Evolutionary conservation across 2,113 vertebrate genomes (phyloP).

Genomic region (Mormyrus lacerda): DNA sequence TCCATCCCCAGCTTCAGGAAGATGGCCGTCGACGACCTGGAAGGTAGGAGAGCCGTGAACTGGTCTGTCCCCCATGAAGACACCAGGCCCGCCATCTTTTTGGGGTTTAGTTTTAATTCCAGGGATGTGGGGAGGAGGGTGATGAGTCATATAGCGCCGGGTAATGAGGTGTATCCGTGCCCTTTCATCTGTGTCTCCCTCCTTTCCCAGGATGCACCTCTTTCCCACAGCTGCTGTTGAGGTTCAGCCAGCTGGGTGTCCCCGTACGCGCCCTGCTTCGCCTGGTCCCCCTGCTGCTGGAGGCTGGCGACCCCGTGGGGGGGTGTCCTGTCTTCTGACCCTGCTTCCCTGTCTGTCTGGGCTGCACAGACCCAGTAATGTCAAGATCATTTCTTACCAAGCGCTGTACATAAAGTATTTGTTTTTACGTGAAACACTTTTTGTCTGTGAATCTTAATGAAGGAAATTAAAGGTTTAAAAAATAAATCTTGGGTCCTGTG

Average conservation of each 20-base stretch:
- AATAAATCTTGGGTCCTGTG: neutral
- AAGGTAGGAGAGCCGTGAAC: constrained; percentile 59
- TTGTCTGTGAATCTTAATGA: neutral
- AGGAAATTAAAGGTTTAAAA: neutral
- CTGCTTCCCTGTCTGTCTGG: neutral
- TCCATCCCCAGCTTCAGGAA: constrained; percentile 71
- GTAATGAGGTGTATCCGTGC: neutral
- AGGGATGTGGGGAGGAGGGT: neutral
- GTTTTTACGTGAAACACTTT: neutral
- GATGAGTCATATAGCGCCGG: neutral
- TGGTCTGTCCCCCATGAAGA: neutral
- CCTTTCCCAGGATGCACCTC: constrained; percentile 64
- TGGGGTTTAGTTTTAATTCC: neutral
- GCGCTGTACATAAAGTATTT: constrained; percentile 12
- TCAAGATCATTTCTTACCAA: neutral
- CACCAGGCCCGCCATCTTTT: neutral
- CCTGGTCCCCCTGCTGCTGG: constrained; percentile 72
- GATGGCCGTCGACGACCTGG: constrained; percentile 61
- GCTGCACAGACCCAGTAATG: neutral
- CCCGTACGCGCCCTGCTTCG: constrained; percentile 78
- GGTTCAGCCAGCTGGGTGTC: constrained; percentile 68
- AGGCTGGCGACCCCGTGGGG: neutral
- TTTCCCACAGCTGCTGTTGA: constrained; percentile 75
- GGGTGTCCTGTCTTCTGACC: neutral
- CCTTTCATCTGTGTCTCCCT: neutral